phyloP scores from a whole-genome alignment of 2,113 vertebrate genomes.

The Cottus gobio region DNA sequence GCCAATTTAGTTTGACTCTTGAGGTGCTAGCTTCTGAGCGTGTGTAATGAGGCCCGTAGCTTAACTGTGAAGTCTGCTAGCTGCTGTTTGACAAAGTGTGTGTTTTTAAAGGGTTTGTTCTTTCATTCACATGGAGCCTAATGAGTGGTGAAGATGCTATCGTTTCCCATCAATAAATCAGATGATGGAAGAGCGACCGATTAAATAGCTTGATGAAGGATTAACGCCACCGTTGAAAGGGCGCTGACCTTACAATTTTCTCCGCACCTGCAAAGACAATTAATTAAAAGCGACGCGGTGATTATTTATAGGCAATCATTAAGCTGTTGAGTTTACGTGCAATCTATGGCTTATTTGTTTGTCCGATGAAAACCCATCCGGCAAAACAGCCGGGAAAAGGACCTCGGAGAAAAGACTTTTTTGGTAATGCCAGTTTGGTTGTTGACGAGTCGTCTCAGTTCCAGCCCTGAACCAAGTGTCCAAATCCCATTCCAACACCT shows the following conservation, averaged over 20 bases:
- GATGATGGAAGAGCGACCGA: slow-evolving; percentile 28
- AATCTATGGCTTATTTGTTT: not conserved
- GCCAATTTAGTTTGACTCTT: slow-evolving; percentile 63
- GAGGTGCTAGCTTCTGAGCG: slow-evolving; percentile 50
- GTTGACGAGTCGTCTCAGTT: slow-evolving; percentile 44
- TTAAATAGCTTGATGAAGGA: slow-evolving; percentile 50
- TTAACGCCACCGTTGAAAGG: slow-evolving; percentile 29
- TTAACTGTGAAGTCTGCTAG: slow-evolving; percentile 47
- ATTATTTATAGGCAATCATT: slow-evolving; percentile 42
- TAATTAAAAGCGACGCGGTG: slow-evolving; percentile 31
- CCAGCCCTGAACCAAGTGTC: slow-evolving; percentile 25
- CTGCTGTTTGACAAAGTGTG: slow-evolving; percentile 41
- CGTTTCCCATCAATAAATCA: slow-evolving; percentile 41
- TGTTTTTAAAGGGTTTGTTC: not conserved
- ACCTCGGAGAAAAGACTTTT: slow-evolving; percentile 20
- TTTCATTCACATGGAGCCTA: slow-evolving; percentile 23
- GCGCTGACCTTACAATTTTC: slow-evolving; percentile 36
- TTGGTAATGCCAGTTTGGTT: slow-evolving; percentile 8
- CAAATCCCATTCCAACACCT: slow-evolving; percentile 47
- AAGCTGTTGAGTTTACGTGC: not conserved
- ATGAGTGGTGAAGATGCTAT: slow-evolving; percentile 47
- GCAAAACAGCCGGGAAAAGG: not conserved
- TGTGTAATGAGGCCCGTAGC: slow-evolving; percentile 63
- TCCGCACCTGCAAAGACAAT: slow-evolving; percentile 38
- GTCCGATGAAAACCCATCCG: slow-evolving; percentile 8